These are phyloP conservation scores for Oncorhynchus keta DNA, from an alignment of 2,113 vertebrate species.

Conservation along the genomic window DNA sequence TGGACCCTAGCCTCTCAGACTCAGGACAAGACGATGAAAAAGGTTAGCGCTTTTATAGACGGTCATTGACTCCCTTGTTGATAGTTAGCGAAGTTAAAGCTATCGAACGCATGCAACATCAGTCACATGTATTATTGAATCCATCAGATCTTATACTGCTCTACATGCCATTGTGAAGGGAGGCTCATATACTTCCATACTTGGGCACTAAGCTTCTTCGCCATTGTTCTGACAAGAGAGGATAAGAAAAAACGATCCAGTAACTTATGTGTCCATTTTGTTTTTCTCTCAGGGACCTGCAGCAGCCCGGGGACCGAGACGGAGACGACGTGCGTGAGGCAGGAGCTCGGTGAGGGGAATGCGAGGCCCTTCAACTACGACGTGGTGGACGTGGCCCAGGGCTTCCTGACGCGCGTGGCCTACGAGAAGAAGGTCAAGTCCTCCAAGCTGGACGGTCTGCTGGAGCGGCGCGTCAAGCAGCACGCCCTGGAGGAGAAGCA, in stretches of 20 bases:
- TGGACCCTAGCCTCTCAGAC: slow-evolving; percentile 27
- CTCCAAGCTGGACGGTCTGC: slow-evolving; percentile 89
- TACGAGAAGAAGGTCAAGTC: slow-evolving; percentile 93
- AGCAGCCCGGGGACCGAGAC: slow-evolving; percentile 17
- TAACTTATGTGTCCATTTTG: neutral
- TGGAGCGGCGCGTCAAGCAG: slow-evolving; percentile 92
- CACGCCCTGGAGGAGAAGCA: slow-evolving; percentile 90
- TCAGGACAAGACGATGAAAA: slow-evolving; percentile 37
- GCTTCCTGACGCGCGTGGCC: slow-evolving; percentile 88
- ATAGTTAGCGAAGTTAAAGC: neutral
- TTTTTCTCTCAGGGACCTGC: slow-evolving; percentile 37
- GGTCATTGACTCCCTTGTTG: neutral
- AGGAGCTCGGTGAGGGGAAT: slow-evolving; percentile 38
- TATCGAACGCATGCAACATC: too few relatives aligned
- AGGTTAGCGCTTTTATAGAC: slow-evolving; percentile 32
- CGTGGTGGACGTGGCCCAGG: slow-evolving; percentile 93
- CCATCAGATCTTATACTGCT: neutral
- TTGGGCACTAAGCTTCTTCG: too few relatives aligned
- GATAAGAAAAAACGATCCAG: neutral
- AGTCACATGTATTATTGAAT: neutral
- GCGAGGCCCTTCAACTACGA: slow-evolving; percentile 75
- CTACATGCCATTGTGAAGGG: neutral
- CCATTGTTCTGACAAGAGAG: neutral
- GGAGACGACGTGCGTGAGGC: slow-evolving; percentile 36
- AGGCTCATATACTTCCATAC: neutral